Evolutionary conservation across 2,113 vertebrate genomes (phyloP), one percentile per base, ranked within the genome.

Genomic region (Apaloderma vittatum): DNA sequence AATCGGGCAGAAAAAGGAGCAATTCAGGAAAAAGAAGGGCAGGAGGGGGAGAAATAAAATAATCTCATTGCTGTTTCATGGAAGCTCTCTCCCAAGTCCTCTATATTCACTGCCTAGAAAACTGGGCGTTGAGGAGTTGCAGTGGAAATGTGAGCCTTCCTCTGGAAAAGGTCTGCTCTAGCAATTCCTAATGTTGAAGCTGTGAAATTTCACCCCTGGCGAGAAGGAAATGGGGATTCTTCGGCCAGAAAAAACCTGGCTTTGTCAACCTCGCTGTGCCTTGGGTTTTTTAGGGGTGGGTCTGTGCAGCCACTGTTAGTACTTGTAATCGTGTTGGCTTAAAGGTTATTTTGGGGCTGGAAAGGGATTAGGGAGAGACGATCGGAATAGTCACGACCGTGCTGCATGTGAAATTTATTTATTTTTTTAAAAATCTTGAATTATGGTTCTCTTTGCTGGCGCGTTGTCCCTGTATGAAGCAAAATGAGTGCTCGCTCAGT

Each of bases 131-230:
- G 78, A 79, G 58, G 74, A 94, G 34, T 67, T 51, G 81, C 77
- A 72, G 90, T 48, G 11, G 37, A 76, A 88, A 78, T 91, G 90
- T 57, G 94, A 96, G 93, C 86, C 70, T 90, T 78, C 66, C 93
- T 78, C 54, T 95, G 96, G 90, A 93, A 96, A 93, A 82, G 66
- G 24, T 94, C 90, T 95, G 94, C 6, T 95, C 73, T 79, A 92
- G 83, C 85, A 62, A 78, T 94, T 94, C 78, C 62, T 43, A 30
- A 2, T 26, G 76, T 77, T 9, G 37, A 52, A 91, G 83, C 95
- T 81, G 91, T 14, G 63, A 82, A 92, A 91, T 90, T 94, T 88
- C 89, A 62, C 88, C 77, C 78, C 71, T 20, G 63, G 67, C 20
- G 2, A 57, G 87, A 43, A 94, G 93, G 94, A 81, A 94, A 95